Percentiles rank a stretch among this genome's conserved stretches.
Evolutionary conservation across 2,888 invertebrate genomes (phyloP).

Genomic region (Dioctria rufipes): DNA sequence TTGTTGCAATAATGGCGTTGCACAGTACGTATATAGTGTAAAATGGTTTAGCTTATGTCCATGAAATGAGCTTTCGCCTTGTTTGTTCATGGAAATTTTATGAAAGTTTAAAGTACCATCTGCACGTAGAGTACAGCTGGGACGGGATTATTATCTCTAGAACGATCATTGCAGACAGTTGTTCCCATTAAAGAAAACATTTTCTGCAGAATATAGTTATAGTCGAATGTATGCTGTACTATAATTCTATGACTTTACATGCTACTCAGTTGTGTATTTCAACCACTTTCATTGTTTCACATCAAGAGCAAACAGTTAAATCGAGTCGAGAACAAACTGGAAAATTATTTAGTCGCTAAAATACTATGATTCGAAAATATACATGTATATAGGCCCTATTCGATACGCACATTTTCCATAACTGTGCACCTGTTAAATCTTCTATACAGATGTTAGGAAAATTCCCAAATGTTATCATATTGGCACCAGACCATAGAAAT

Average conservation of each 20-base stretch:
- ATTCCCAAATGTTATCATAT: background rate
- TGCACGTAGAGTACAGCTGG: conserved; percentile 22
- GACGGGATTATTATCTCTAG: conserved; percentile 34
- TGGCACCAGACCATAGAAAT: background rate
- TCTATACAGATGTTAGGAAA: background rate
- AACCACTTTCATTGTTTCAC: too few species aligned
- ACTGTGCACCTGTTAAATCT: too few species aligned
- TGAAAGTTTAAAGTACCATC: conserved; percentile 41
- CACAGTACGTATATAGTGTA: background rate
- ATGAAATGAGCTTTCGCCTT: conserved; percentile 38
- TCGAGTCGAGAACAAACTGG: too few species aligned
- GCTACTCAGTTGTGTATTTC: background rate
- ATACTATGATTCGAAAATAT: too few species aligned
- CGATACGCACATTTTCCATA: too few species aligned
- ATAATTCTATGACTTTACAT: conserved; percentile 16
- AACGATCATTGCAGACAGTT: conserved; percentile 52
- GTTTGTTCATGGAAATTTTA: conserved; percentile 49
- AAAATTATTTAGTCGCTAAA: too few species aligned
- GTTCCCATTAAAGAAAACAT: conserved; percentile 48
- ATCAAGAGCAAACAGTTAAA: too few species aligned
- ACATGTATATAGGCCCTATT: too few species aligned
- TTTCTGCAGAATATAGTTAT: background rate
- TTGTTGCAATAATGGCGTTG: conserved; percentile 19
- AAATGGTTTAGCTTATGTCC: conserved; percentile 6
- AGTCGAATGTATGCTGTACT: background rate